Conservation (phyloP, 2,888 invertebrate genomes). For the Notodonta ziczac region DNA sequence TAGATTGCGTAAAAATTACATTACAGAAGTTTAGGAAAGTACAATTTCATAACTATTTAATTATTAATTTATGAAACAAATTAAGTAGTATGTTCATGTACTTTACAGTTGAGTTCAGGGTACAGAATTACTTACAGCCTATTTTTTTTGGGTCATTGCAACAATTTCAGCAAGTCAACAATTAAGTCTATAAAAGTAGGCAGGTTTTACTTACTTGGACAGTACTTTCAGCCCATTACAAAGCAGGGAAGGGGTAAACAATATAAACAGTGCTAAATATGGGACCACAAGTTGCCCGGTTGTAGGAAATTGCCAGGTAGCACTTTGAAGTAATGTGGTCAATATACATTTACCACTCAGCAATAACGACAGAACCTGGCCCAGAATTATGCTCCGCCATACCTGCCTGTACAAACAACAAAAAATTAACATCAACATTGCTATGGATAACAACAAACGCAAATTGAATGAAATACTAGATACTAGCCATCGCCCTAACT, state of each 20-base stretch:
- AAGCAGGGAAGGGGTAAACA: constrained; percentile 90
- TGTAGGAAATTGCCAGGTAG: constrained; percentile 89
- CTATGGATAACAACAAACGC: constrained; percentile 17
- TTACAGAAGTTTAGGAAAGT: too few relatives aligned
- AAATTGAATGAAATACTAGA: constrained; percentile 61
- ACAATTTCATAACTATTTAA: too few relatives aligned
- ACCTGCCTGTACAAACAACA: constrained; percentile 83
- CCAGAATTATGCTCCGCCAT: constrained; percentile 89
- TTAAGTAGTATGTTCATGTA: too few relatives aligned
- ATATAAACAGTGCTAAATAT: constrained; percentile 90
- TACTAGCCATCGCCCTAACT: constrained; percentile 88
- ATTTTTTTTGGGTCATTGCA: too few relatives aligned
- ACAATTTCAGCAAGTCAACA: too few relatives aligned
- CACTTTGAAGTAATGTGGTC: constrained; percentile 88
- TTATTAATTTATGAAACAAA: too few relatives aligned
- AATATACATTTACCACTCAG: constrained; percentile 91
- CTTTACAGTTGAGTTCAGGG: too few relatives aligned
- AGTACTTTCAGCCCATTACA: constrained; percentile 88
- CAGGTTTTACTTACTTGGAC: constrained; percentile 83
- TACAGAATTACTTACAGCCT: too few relatives aligned
- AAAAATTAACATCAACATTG: constrained; percentile 18
- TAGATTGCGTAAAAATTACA: too few relatives aligned
- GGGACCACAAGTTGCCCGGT: constrained; percentile 93
- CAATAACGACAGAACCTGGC: constrained; percentile 90
- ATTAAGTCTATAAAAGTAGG: background rate